Evolutionary conservation across 2,888 invertebrate genomes (phyloP).

Genomic region (Hymenopus coronatus): DNA sequence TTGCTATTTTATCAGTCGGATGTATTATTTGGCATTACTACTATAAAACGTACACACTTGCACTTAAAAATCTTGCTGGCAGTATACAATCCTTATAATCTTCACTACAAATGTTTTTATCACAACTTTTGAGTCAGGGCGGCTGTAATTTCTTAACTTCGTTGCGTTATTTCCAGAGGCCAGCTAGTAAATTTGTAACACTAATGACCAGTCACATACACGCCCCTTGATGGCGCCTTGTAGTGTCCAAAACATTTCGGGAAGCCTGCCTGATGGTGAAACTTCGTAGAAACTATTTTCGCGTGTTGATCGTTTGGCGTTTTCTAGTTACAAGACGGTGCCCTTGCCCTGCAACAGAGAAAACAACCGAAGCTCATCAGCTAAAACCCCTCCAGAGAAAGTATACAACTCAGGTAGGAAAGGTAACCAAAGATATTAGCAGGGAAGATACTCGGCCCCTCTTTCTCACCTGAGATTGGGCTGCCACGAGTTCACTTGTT

Average conservation of each 20-base stretch:
- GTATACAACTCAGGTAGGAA: constrained; percentile 17
- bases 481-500: background rate
- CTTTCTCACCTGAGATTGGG: background rate
- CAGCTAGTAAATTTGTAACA: background rate
- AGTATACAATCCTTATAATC: background rate
- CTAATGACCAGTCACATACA: background rate
- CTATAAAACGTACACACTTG: background rate
- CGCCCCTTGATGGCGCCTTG: background rate
- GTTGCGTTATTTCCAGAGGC: background rate
- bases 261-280: background rate
- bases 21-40: background rate
- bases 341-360: background rate
- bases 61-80: background rate
- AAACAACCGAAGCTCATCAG: background rate
- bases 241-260: background rate
- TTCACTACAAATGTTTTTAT: background rate
- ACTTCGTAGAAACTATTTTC: background rate
- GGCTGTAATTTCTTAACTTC: background rate
- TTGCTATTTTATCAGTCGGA: background rate
- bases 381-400: constrained; percentile 6
- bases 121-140: background rate
- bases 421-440: constrained; percentile 10
- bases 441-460: constrained; percentile 10
- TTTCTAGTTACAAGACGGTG: constrained; percentile 1
- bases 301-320: constrained; percentile 14